Conservation (phyloP, 1,140 invertebrate genomes). For the Holcopasites calliopsidis region DNA sequence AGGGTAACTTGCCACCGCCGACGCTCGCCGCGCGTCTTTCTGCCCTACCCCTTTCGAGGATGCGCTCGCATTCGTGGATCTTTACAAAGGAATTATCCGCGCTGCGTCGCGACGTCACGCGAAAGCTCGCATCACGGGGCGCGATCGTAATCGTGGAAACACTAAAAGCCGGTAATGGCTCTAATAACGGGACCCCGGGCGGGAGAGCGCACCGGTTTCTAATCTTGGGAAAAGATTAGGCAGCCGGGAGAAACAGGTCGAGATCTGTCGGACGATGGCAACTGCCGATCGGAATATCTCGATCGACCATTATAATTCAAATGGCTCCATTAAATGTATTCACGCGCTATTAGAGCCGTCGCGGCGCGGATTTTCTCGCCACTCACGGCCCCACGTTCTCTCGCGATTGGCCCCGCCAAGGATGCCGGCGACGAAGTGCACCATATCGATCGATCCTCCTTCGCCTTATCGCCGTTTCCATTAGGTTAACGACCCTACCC, state of each 20-base stretch:
- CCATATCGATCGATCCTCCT: conserved; percentile 63
- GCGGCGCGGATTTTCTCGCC: conserved; percentile 44
- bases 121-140: neutral
- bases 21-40: no score
- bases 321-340: conserved; percentile 61
- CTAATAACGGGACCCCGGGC: conserved; percentile 35
- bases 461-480: conserved; percentile 54
- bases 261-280: conserved; percentile 29
- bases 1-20: no score
- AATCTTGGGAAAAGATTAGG: conserved; percentile 51
- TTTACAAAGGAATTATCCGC: conserved; percentile 4
- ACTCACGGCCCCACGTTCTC: conserved; percentile 23
- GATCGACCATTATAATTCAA: conserved; percentile 64
- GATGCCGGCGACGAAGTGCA: conserved; percentile 54
- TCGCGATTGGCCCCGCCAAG: conserved; percentile 44
- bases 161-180: conserved; percentile 37
- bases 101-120: neutral
- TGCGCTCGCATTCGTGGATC: neutral
- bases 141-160: conserved; percentile 4
- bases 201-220: conserved; percentile 49
- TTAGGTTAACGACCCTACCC: conserved; percentile 62
- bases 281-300: conserved; percentile 50
- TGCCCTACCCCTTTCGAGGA: no score
- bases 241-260: conserved; percentile 25
- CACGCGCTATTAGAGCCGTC: conserved; percentile 61